Base-by-base conservation (phyloP, 1,140 invertebrate species). In the Philopotamus ludificatus region DNA sequence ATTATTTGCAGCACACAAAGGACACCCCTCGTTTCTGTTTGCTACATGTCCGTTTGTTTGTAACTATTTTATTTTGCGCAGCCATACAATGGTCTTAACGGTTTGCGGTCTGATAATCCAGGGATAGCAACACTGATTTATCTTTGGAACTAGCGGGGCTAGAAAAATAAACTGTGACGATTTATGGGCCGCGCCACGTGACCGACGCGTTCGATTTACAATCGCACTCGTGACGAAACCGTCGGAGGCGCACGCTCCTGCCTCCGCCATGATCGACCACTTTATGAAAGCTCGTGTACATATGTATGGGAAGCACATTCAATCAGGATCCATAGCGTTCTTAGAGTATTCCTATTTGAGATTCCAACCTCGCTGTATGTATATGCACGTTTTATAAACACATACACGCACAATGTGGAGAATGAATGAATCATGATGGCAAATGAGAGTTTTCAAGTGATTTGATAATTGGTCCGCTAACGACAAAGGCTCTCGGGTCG, bases 391-490 rank as follows among this genome's bases (percentile, higher is more conserved):
- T n/a, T n/a, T n/a, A n/a, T n/a, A n/a, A n/a, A n/a, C n/a, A n/a
- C n/a, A n/a, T n/a, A n/a, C n/a, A n/a, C n/a, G n/a, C n/a, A n/a
- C n/a, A n/a, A n/a, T n/a, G n/a, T n/a, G n/a, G n/a, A n/a, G n/a
- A n/a, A 34, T 4, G 4, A 34, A 34, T 34, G 12, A 34, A 34
- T 12, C 28, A 34, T 34, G 28, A 41, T 16, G 47, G 16, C 54
- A 28, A 57, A 39, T 57, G 59, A 21, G 25, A 34, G 59, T 39
- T 49, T 28, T 62, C 25, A 51, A 62, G 59, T 62, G 59, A 51
- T 49, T 25, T 49, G 45, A 25, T 62, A 62, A 62, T 62, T 62
- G 59, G 45, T n/a, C 59, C 59, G 42, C 42, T 62, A 51, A 51
- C 59, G 59, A 62, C 59, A 62, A 26, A 57, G 26, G 26, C 49